A percentile compares a stretch with the other conserved stretches of the same genome.
phyloP scores from a whole-genome alignment of 2,888 invertebrate genomes.

The Nymphalis polychloros region DNA sequence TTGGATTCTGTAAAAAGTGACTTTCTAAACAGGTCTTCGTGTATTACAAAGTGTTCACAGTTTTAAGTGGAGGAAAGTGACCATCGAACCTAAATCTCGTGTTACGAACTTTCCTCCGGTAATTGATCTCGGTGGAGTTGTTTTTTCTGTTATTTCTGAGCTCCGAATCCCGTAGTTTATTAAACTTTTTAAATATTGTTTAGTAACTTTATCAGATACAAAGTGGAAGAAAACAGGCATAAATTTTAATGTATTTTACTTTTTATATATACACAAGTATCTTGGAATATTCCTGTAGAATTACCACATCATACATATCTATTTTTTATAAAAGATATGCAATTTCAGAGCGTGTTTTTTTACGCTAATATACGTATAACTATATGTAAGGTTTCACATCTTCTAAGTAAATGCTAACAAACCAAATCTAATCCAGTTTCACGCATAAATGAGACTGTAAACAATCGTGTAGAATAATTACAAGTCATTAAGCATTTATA shows the following conservation, averaged over 20 bases:
- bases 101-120: not conserved
- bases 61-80: not conserved
- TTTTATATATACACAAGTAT: too few relatives aligned
- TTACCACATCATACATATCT: too few relatives aligned
- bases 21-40: not conserved
- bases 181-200: not conserved
- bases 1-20: too few relatives aligned
- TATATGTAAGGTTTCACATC: too few relatives aligned
- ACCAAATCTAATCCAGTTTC: not conserved
- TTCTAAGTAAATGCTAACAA: too few relatives aligned
- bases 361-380: too few relatives aligned
- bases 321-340: too few relatives aligned
- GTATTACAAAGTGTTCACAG: not conserved
- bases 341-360: too few relatives aligned
- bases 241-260: not conserved
- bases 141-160: not conserved
- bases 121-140: not conserved
- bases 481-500: constrained; percentile 53
- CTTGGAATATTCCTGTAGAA: too few relatives aligned
- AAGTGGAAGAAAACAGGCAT: not conserved
- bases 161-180: not conserved
- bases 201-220: not conserved
- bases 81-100: not conserved
- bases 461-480: constrained; percentile 42
- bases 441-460: constrained; percentile 17